These are phyloP conservation scores for Drosophila tropicalis DNA, from an alignment of 1,140 invertebrate species.

Conservation along the genomic window DNA sequence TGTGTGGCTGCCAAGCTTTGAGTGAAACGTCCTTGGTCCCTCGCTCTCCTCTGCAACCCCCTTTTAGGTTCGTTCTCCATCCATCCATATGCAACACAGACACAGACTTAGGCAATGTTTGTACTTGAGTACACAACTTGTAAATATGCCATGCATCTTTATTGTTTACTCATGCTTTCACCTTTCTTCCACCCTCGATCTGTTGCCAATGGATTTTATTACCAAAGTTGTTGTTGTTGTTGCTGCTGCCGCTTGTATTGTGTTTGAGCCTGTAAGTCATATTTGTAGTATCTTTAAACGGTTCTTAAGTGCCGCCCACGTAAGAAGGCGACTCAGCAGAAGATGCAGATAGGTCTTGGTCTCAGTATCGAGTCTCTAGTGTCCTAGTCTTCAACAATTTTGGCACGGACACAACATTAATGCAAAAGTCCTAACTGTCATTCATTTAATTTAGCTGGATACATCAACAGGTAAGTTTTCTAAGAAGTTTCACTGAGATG, in stretches of 20 bases:
- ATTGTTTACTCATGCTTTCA: conserved; percentile 34
- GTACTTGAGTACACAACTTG: conserved; percentile 61
- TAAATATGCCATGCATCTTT: conserved; percentile 54
- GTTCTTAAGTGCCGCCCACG: conserved; percentile 35
- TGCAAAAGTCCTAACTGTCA: not conserved
- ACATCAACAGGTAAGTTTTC: too few species aligned
- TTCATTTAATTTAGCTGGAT: not conserved
- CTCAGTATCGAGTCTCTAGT: not conserved
- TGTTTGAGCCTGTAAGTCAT: conserved; percentile 3
- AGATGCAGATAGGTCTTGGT: not conserved
- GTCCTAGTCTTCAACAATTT: not conserved
- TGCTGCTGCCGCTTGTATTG: conserved; percentile 17
- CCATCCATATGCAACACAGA: not conserved
- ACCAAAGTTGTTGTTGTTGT: not conserved
- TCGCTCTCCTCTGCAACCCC: not conserved
- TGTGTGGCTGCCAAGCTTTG: conserved; percentile 26
- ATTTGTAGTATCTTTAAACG: conserved; percentile 45
- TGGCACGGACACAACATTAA: not conserved
- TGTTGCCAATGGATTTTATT: not conserved
- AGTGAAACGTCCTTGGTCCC: conserved; percentile 36
- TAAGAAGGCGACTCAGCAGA: not conserved
- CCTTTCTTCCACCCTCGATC: not conserved
- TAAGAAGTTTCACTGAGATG: too few species aligned
- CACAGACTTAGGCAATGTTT: conserved; percentile 38
- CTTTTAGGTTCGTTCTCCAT: not conserved